Evolutionary conservation across 2,888 invertebrate species (phyloP), one percentile per base, ranked within the genome.

Genomic region (Prosapia bicincta): DNA sequence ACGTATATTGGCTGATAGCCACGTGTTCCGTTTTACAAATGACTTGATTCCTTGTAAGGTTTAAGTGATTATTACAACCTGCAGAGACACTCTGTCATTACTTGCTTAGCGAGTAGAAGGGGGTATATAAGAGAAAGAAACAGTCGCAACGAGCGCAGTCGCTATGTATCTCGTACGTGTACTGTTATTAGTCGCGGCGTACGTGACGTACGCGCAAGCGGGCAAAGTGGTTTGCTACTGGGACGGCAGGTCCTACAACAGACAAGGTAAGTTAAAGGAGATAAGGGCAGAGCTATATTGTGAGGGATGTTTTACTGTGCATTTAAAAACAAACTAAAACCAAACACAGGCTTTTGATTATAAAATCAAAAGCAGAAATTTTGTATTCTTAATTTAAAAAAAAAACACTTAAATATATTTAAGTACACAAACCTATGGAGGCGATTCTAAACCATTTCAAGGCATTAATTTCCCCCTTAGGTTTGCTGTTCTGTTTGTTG

Each of bases 191-290:
- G 70, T 66, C 26, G 15, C 65, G 1, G 74, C 70, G n/a, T 54
- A 25, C 20, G 65, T 69, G 26, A 10, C 43, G 38, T 26, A 26
- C 24, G 15, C n/a, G 1, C 66, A 43, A n/a, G 87, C 87, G 76
- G 85, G 85, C 82, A 92, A 91, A 85, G 89, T 92, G 69, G 86
- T 92, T 81, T 93, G 93, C 83, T 92, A 90, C 84, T 92, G 92
- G 85, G 90, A 92, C 84, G 90, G 90, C 84, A 89, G 88, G 83
- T 89, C 92, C 80, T 89, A 88, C 83, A 87, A 88, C 82, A 88
- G 92, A 83, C 87, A 89, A 86, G 91, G 93, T 93, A 86, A 88
- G 88, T 30, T n/a, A n/a, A n/a, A n/a, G n/a, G n/a, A n/a, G n/a
- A n/a, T 87, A 77, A 25, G 70, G 23, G 20, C n/a, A n/a, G n/a